Conservation (phyloP, 37 sponge, comb jelly and placozoan genomes). For the Diacarnus erythraeanus region DNA sequence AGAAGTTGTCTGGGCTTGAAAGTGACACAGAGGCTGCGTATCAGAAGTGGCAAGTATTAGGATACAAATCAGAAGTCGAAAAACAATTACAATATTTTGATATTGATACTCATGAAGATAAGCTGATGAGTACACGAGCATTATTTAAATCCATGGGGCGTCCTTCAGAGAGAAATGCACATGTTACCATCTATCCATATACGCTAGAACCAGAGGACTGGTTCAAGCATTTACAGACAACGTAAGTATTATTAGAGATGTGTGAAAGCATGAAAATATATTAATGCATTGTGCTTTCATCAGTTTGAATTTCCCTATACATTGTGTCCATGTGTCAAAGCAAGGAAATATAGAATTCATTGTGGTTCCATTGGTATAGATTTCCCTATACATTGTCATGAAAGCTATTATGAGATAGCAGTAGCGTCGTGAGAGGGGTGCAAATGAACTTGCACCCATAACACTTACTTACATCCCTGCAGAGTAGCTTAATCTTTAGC, state of each 20-base stretch:
- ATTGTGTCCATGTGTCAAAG: too few relatives aligned
- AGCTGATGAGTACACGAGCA: slow-evolving; percentile 5
- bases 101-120: slow-evolving; percentile 15
- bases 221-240: neutral
- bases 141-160: slow-evolving; percentile 16
- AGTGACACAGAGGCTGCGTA: slow-evolving; percentile 17
- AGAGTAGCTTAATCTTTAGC: too few relatives aligned
- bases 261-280: neutral
- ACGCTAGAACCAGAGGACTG: slow-evolving; percentile 14
- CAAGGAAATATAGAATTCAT: too few relatives aligned
- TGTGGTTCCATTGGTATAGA: too few relatives aligned
- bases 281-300: too few relatives aligned
- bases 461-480: too few relatives aligned
- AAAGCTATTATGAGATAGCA: too few relatives aligned
- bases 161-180: neutral
- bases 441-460: too few relatives aligned
- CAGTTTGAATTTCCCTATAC: too few relatives aligned
- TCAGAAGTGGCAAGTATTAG: slow-evolving; percentile 21
- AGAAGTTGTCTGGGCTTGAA: neutral
- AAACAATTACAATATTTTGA: slow-evolving; percentile 28
- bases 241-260: slow-evolving; percentile 2
- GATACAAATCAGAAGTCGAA: slow-evolving; percentile 31
- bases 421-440: too few relatives aligned
- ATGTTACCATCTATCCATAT: slow-evolving; percentile 4
- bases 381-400: too few relatives aligned